Evolutionary conservation across 2,797 vertebrate species (phyloP), one percentile per base, ranked within the genome.

Genomic region (Protosalanx chinensis): DNA sequence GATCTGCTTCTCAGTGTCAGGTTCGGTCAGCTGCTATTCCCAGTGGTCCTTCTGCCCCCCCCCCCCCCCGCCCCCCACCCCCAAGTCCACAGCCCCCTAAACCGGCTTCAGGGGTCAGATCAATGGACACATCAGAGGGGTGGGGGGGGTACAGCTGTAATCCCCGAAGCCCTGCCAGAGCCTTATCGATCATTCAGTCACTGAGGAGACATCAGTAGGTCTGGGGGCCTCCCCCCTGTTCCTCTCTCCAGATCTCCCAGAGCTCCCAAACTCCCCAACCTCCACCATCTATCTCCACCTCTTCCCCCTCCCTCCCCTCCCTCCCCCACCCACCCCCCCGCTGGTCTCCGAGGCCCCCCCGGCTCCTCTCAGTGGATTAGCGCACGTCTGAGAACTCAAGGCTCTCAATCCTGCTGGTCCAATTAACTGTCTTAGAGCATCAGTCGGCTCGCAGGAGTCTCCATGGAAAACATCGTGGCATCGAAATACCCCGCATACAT

Each of bases 321-420:
- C 41, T 4, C 41, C 2, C 30, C 6, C n/a, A 5, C 23, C 18
- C 5, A 10, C n/a, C 35, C 20, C 46, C 37, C 37, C 2, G 37
- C 37, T 3, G 37, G 37, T 41, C 37, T 8, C 37, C 7, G 37
- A 10, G 37, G 37, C 15, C 41, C n/a, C 41, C n/a, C 23, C 15
- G 8, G 56, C 56, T 57, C 82, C 81, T 77, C 27, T 69, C 78
- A 78, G 77, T 79, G 78, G 85, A 88, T 87, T 84, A 89, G 83
- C 80, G 77, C 77, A 81, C 85, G 81, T 89, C 85, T 85, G 81
- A 90, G 68, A 84, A 76, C 72, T 82, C 68, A 0, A 33, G 76
- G 80, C 20, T 70, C 37, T 78, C 64, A 16, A 41, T 79, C 80
- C 72, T 83, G 71, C 79, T 82, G 70, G 79, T 85, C 79, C 81